Conservation (phyloP, 1,140 invertebrate genomes). For the Laupala kohalensis region DNA sequence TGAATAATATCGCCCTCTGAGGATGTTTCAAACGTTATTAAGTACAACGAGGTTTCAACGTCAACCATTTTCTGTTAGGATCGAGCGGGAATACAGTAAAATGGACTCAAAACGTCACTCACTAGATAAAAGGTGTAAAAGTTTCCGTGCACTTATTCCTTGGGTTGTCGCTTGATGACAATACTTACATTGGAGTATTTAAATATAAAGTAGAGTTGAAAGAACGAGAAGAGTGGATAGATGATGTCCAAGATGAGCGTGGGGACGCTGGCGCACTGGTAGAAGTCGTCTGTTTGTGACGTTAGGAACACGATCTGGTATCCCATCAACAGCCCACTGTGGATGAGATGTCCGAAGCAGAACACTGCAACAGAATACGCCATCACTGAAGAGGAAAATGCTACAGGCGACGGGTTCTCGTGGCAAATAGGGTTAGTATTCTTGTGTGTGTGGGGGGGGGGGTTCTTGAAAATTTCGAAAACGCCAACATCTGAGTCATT, state of each 20-base stretch:
- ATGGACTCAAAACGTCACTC: no score
- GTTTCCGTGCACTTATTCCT: background rate
- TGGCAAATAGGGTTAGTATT: no score
- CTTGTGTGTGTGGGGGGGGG: no score
- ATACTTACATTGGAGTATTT: conserved; percentile 60
- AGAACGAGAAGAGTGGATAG: conserved; percentile 52
- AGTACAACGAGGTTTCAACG: no score
- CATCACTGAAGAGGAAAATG: no score
- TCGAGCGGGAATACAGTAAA: no score
- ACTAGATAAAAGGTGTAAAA: background rate
- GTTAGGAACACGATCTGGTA: conserved; percentile 45
- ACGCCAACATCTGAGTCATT: no score
- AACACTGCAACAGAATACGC: conserved; percentile 40
- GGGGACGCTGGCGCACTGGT: conserved; percentile 32
- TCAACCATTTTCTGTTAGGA: no score
- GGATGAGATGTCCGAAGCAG: conserved; percentile 56
- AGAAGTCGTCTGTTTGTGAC: conserved; percentile 27
- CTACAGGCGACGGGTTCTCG: no score
- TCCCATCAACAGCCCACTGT: conserved; percentile 46
- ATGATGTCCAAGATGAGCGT: conserved; percentile 42
- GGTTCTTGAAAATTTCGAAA: no score
- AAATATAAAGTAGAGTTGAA: conserved; percentile 58
- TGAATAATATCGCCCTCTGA: no score
- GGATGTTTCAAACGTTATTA: no score
- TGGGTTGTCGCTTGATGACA: background rate